Percentiles rank a stretch among this genome's conserved stretches.
Evolutionary conservation across 2,888 invertebrate species (phyloP).

Genomic region (Hybos culiciformis): DNA sequence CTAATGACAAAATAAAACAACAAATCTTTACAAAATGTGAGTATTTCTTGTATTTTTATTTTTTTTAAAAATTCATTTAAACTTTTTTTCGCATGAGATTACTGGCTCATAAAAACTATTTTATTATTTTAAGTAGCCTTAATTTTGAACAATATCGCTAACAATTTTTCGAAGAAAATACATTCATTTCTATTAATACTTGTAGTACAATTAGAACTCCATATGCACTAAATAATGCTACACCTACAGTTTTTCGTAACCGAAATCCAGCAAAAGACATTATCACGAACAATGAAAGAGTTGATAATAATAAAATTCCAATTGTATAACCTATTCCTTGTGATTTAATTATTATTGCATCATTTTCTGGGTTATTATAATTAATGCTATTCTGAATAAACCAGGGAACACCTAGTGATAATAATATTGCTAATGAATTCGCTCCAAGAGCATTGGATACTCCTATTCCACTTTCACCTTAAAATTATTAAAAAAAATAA

Average conservation of each 20-base stretch:
- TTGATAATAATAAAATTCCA: slow-evolving; percentile 60
- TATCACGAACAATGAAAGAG: slow-evolving; percentile 51
- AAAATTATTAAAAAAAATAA: slow-evolving; percentile 19
- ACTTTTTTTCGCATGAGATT: too few species aligned
- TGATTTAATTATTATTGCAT: slow-evolving; percentile 53
- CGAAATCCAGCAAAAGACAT: slow-evolving; percentile 56
- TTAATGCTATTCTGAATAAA: slow-evolving; percentile 55
- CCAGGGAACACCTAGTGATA: slow-evolving; percentile 77
- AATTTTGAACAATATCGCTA: too few species aligned
- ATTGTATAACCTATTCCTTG: slow-evolving; percentile 71
- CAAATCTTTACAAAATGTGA: too few species aligned
- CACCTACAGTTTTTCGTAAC: slow-evolving; percentile 55
- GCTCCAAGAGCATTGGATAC: slow-evolving; percentile 78
- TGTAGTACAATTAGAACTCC: slow-evolving; percentile 58
- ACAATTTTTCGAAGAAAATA: slow-evolving; percentile 52
- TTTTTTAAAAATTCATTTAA: too few species aligned
- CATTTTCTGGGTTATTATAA: slow-evolving; percentile 29
- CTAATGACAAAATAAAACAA: too few species aligned
- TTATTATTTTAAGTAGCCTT: too few species aligned
- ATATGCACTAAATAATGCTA: slow-evolving; percentile 51
- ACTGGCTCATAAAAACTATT: too few species aligned
- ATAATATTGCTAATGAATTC: slow-evolving; percentile 69
- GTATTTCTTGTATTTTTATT: too few species aligned
- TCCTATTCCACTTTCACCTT: slow-evolving; percentile 74
- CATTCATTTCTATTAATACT: slow-evolving; percentile 62